Conservation (phyloP, 2,113 vertebrate species). For the Prinia subflava region DNA sequence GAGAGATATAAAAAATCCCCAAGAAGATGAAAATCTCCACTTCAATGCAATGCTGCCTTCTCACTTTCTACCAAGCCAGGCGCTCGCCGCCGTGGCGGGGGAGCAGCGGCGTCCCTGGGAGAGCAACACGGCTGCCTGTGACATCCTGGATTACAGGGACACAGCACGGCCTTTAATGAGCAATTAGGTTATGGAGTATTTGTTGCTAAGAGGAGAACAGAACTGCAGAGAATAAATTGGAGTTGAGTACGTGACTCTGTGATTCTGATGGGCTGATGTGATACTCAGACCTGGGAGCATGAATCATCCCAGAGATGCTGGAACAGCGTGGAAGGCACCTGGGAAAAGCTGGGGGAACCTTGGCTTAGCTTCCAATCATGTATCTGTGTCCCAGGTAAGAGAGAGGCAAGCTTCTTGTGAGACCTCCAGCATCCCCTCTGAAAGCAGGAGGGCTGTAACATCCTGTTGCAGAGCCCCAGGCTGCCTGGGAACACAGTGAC, state of each 20-base stretch:
- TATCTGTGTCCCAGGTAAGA: background rate
- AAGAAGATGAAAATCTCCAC: constrained; percentile 69
- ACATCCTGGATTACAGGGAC: constrained; percentile 38
- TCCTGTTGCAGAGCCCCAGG: accelerated
- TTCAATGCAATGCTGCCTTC: constrained; percentile 64
- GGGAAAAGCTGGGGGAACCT: background rate
- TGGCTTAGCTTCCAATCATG: background rate
- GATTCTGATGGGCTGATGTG: background rate
- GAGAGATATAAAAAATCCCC: constrained; percentile 39
- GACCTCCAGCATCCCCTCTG: background rate
- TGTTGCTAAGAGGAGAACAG: constrained; percentile 24
- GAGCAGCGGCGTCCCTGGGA: background rate
- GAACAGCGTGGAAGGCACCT: background rate
- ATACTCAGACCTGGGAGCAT: background rate
- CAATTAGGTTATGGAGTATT: constrained; percentile 60
- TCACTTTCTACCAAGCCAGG: constrained; percentile 23
- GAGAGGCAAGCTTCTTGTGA: accelerated
- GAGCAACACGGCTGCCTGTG: background rate
- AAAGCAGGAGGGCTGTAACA: background rate
- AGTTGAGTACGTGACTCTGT: background rate
- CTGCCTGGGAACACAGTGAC: background rate
- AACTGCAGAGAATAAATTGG: background rate
- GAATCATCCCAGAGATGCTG: background rate
- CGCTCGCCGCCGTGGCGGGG: background rate
- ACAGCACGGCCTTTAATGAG: constrained; percentile 1